Evolutionary conservation across 2,113 vertebrate species (phyloP).

Genomic region (Megaceryle torquata): DNA sequence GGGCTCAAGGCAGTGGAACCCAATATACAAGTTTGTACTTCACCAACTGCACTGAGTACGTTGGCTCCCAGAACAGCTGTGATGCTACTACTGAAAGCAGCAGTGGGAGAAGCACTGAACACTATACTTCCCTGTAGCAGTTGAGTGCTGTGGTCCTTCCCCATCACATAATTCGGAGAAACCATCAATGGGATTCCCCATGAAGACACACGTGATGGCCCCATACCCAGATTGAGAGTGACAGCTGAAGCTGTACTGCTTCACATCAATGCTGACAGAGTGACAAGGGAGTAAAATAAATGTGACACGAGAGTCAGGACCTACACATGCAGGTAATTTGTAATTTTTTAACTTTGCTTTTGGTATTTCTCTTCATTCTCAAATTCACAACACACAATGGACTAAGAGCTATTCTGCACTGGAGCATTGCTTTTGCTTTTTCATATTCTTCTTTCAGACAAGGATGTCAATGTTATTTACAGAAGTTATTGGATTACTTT

Average conservation of each 20-base stretch:
- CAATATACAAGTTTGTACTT: not conserved
- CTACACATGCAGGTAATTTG: not conserved
- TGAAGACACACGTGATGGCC: rapidly evolving
- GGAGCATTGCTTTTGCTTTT: not conserved
- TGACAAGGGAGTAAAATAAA: not conserved
- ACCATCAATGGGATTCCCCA: not conserved
- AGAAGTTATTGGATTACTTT: not conserved
- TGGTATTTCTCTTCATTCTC: not conserved
- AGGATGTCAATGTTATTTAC: not conserved
- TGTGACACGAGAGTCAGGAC: not conserved
- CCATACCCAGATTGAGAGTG: not conserved
- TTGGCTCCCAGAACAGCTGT: not conserved
- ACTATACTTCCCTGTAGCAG: not conserved
- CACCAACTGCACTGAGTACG: rapidly evolving
- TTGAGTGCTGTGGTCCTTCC: not conserved
- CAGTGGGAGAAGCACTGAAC: not conserved
- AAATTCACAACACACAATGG: not conserved
- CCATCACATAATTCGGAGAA: not conserved
- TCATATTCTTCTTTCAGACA: not conserved
- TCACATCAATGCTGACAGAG: not conserved
- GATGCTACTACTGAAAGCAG: not conserved
- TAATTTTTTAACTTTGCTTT: not conserved
- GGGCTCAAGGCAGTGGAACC: not conserved
- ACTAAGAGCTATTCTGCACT: not conserved
- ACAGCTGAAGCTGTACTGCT: not conserved